Conservation (phyloP, 2,113 vertebrate genomes). For the Proteles cristata region DNA sequence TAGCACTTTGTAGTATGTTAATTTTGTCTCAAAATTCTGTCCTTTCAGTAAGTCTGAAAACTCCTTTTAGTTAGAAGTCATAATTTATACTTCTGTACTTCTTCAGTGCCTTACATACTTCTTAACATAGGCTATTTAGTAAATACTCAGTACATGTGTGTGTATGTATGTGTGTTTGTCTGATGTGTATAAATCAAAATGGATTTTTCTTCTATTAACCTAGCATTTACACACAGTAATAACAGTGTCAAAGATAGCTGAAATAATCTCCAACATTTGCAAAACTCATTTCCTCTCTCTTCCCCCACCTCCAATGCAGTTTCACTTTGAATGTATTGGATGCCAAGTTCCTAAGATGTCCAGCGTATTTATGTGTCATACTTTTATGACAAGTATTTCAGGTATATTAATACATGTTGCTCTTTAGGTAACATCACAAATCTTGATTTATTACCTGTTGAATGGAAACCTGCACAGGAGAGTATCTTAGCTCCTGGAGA, state of each 20-base stretch:
- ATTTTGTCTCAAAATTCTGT: constrained; percentile 51
- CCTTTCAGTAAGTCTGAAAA: not conserved
- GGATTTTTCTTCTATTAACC: not conserved
- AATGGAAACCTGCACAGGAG: not conserved
- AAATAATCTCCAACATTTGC: not conserved
- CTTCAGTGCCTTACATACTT: not conserved
- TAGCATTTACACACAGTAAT: not conserved
- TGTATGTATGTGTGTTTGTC: not conserved
- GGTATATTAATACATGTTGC: not conserved
- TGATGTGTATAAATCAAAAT: not conserved
- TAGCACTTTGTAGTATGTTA: constrained; percentile 58
- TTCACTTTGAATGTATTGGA: not conserved
- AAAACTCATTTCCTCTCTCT: not conserved
- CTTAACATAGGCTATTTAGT: not conserved
- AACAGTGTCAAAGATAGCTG: not conserved
- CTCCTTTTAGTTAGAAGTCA: not conserved
- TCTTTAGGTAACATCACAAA: not conserved
- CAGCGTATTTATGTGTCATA: not conserved
- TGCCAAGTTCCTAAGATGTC: not conserved
- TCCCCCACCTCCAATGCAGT: not conserved
- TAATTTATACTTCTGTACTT: not conserved
- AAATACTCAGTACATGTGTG: not conserved
- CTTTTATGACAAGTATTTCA: not conserved
- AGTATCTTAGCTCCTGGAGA: not conserved
- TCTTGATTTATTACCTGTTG: not conserved